Evolutionary conservation across 2,888 invertebrate species (phyloP).

Genomic region (Oligia fasciuncula): DNA sequence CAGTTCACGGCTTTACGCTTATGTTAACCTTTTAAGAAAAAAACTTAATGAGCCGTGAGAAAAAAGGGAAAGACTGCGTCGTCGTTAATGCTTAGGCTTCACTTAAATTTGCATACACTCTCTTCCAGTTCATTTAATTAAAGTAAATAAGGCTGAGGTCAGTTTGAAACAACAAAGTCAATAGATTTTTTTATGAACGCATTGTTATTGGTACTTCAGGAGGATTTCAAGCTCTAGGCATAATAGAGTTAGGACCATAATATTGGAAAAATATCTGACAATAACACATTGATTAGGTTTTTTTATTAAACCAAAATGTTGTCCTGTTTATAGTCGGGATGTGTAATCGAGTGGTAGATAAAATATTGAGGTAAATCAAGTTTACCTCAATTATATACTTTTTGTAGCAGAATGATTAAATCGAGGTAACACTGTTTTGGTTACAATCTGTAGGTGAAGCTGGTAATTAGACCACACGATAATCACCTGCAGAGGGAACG

Average conservation of each 20-base stretch:
- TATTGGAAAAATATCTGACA: constrained; percentile 6
- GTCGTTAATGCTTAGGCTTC: constrained; percentile 64
- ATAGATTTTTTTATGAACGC: background rate
- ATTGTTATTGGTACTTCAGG: background rate
- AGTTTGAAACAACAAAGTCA: constrained; percentile 7
- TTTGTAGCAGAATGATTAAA: constrained; percentile 7
- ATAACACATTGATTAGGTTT: constrained; percentile 24
- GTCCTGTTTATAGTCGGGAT: constrained; percentile 45
- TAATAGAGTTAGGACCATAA: background rate
- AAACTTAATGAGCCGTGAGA: constrained; percentile 80
- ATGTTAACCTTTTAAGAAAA: constrained; percentile 84
- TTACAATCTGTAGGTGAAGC: constrained; percentile 25
- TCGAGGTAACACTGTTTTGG: constrained; percentile 6
- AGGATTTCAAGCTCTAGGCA: background rate
- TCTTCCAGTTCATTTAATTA: constrained; percentile 67
- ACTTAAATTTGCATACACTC: constrained; percentile 62
- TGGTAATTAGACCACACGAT: constrained; percentile 58
- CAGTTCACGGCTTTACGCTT: constrained; percentile 80
- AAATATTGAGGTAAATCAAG: constrained; percentile 40
- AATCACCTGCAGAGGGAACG: constrained; percentile 62
- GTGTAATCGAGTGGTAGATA: constrained; percentile 23
- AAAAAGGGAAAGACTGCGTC: constrained; percentile 73
- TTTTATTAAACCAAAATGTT: constrained; percentile 20
- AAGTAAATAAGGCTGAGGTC: constrained; percentile 59
- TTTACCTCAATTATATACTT: constrained; percentile 49